These are phyloP conservation scores for Sisyra nigra DNA, from an alignment of 2,888 invertebrate species.

Conservation along the genomic window DNA sequence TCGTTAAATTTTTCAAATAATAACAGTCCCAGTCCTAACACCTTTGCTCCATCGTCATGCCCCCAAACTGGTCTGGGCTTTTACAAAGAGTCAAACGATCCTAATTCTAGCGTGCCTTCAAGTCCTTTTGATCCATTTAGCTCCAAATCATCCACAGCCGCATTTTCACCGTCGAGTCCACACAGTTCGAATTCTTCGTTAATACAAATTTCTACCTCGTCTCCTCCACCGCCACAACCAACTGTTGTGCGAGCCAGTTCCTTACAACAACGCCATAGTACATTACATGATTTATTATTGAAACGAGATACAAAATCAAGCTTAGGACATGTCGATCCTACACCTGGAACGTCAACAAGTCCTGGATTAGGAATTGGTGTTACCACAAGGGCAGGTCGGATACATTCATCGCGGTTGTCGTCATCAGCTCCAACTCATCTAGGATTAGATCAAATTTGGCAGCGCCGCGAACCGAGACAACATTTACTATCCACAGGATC, in stretches of 20 bases:
- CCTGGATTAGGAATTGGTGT: slow-evolving; percentile 20
- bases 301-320: slow-evolving; percentile 35
- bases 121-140: slow-evolving; percentile 29
- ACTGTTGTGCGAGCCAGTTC: slow-evolving; percentile 15
- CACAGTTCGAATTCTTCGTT: slow-evolving; percentile 42
- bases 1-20: slow-evolving; percentile 11
- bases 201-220: slow-evolving; percentile 26
- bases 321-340: slow-evolving; percentile 46
- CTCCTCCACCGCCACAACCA: slow-evolving; percentile 24
- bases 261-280: slow-evolving; percentile 26
- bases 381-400: slow-evolving; percentile 26
- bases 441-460: slow-evolving; percentile 72
- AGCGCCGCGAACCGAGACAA: slow-evolving; percentile 70
- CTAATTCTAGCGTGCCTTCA: slow-evolving; percentile 27
- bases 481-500: slow-evolving; percentile 76
- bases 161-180: slow-evolving; percentile 52
- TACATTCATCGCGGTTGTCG: slow-evolving; percentile 49
- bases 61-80: slow-evolving; percentile 19
- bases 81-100: slow-evolving; percentile 20
- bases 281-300: slow-evolving; percentile 50
- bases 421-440: slow-evolving; percentile 79
- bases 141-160: slow-evolving; percentile 23
- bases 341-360: slow-evolving; percentile 27
- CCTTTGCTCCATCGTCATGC: slow-evolving; percentile 19
- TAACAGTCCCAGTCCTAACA: slow-evolving; percentile 18